These are phyloP conservation scores for Lasiommata megera DNA, from an alignment of 2,888 invertebrate genomes.

Conservation along the genomic window DNA sequence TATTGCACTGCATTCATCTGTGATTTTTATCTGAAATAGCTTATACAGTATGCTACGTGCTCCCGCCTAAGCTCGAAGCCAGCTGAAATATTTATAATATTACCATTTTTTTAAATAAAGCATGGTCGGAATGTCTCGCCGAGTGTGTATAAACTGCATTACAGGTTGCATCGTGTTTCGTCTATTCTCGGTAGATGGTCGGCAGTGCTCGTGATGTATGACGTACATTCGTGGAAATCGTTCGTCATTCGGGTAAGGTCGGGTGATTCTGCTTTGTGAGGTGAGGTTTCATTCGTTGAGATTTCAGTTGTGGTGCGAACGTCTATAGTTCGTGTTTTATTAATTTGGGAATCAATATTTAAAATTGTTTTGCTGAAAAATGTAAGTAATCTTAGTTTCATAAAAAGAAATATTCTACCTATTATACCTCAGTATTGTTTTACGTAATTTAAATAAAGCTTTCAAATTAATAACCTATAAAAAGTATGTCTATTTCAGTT, in stretches of 20 bases:
- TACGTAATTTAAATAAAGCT: neutral
- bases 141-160: no score
- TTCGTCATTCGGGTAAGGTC: neutral
- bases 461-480: constrained; percentile 12
- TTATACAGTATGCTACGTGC: no score
- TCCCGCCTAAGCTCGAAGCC: no score
- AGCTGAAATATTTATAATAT: no score
- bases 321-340: neutral
- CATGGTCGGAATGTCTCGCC: no score
- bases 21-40: no score
- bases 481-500: neutral
- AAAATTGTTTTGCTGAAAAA: constrained; percentile 16
- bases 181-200: neutral
- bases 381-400: constrained; percentile 14
- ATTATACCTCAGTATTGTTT: neutral
- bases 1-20: no score
- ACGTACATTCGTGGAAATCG: neutral
- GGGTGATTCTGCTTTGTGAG: neutral
- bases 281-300: neutral
- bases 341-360: neutral
- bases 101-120: no score
- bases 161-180: neutral
- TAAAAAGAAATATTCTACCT: neutral
- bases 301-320: constrained; percentile 10
- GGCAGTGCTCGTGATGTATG: neutral